Evolutionary conservation across 2,888 invertebrate species (phyloP), one percentile per base, ranked within the genome.

Genomic region (Reticulitermes lucifugus): DNA sequence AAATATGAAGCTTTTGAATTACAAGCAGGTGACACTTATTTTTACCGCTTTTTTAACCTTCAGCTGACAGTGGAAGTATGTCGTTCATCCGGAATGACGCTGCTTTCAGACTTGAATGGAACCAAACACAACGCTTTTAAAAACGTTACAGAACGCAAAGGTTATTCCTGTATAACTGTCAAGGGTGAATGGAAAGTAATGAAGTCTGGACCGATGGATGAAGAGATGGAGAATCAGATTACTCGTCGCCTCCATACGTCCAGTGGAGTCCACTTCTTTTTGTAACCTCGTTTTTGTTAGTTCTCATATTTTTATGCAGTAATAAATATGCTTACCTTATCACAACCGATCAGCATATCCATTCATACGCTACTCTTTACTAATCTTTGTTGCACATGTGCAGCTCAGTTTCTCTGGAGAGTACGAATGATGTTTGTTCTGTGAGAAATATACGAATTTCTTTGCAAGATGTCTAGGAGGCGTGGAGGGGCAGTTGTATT

Each of bases 291-390:
- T 77, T 46, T 77, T 77, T 73, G 51, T 73, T 46, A 75, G 29
- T 77, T 46, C 46, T 5, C 4, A 25, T 2, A 12, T 77, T 77
- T 77, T 77, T 77, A 46, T 77, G 77, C n/a, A 41, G 22, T 46
- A n/a, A 12, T 77, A 77, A 77, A 77, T 77, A 46, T 46, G 9
- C 7, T 77, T 77, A 29, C 29, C 46, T 81, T 81, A 81, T 81
- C 81, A 43, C 35, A 41, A 65, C 65, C 43, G 65, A 81, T 70
- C 80, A 80, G 80, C 25, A 79, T 79, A 55, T 80, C 46, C 81
- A 81, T 81, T 70, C 81, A 81, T 81, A 41, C 65, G n/a, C 81
- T 59, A 59, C 79, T 79, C 59, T 46, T 77, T 77, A 22, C 46
- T 46, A n/a, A 77, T 22, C 46, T 77, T 77, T 22, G 35, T 75